Evolutionary conservation across 2,888 invertebrate genomes (phyloP).

Genomic region (Chaetogeoica ovagalla): DNA sequence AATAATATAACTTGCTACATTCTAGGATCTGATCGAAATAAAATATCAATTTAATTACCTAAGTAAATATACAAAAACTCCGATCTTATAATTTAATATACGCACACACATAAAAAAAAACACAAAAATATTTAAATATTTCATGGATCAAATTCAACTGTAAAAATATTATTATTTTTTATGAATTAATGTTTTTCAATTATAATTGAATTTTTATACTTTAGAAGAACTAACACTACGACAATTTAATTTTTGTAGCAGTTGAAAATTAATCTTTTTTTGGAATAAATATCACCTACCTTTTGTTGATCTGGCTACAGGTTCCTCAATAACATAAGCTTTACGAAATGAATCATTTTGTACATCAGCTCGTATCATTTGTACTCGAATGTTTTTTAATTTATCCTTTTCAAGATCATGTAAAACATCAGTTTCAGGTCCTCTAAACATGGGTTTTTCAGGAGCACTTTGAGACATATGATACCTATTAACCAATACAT

Average conservation of each 20-base stretch:
- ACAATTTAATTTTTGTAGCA: not conserved
- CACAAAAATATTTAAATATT: not conserved
- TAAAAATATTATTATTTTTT: slow-evolving; percentile 29
- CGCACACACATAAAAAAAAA: not conserved
- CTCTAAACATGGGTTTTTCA: slow-evolving; percentile 47
- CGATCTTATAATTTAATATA: not conserved
- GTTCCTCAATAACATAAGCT: slow-evolving; percentile 38
- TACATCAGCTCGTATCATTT: slow-evolving; percentile 47
- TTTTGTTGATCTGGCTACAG: slow-evolving; percentile 24
- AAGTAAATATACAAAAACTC: not conserved
- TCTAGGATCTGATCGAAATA: not conserved
- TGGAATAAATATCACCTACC: slow-evolving; percentile 41
- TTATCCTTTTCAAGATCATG: slow-evolving; percentile 40
- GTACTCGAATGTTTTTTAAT: slow-evolving; percentile 39
- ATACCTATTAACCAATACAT: slow-evolving; percentile 32
- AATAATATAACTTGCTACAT: not conserved
- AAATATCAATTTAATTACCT: not conserved
- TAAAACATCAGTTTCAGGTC: slow-evolving; percentile 50
- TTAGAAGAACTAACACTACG: not conserved
- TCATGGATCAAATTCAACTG: slow-evolving; percentile 7
- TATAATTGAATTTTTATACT: not conserved
- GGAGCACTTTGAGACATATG: slow-evolving; percentile 38
- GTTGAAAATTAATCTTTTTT: not conserved
- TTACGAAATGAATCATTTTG: slow-evolving; percentile 46
- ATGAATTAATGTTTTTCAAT: slow-evolving; percentile 8